A percentile compares a stretch with the other conserved stretches of the same genome.
phyloP scores from a whole-genome alignment of 2,888 invertebrate species.

The Tinea pellionella region DNA sequence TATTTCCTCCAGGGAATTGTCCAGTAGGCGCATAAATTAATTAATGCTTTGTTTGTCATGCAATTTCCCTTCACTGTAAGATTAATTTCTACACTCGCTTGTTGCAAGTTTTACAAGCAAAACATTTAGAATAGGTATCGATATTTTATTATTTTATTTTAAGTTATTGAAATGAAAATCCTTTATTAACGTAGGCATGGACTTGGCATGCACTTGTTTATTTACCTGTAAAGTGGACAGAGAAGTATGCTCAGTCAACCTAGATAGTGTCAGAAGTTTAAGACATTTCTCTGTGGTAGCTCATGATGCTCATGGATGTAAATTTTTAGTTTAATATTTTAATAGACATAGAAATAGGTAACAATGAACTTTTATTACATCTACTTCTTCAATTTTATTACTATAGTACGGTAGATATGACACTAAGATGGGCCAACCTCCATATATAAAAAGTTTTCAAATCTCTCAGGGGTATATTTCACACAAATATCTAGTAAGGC shows the following conservation, averaged over 20 bases:
- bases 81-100: background rate
- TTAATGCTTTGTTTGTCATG: conserved; percentile 10
- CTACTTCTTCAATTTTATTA: background rate
- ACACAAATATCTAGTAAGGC: conserved; percentile 14
- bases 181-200: too few relatives aligned
- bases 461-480: conserved; percentile 10
- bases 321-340: too few relatives aligned
- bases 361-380: background rate
- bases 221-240: too few relatives aligned
- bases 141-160: too few relatives aligned
- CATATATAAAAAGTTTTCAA: conserved; percentile 13
- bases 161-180: too few relatives aligned
- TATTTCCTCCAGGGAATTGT: background rate
- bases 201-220: too few relatives aligned
- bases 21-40: background rate
- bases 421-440: background rate
- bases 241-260: too few relatives aligned
- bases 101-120: background rate
- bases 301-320: too few relatives aligned
- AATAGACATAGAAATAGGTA: too few relatives aligned
- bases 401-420: background rate
- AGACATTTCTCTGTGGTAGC: too few relatives aligned
- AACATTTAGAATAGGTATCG: too few relatives aligned
- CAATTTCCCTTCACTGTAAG: conserved; percentile 5
- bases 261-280: too few relatives aligned